A percentile compares a stretch with the other conserved stretches of the same genome.
Conservation (phyloP, 1,140 invertebrate genomes). For the Lasioglossum baleicum region DNA sequence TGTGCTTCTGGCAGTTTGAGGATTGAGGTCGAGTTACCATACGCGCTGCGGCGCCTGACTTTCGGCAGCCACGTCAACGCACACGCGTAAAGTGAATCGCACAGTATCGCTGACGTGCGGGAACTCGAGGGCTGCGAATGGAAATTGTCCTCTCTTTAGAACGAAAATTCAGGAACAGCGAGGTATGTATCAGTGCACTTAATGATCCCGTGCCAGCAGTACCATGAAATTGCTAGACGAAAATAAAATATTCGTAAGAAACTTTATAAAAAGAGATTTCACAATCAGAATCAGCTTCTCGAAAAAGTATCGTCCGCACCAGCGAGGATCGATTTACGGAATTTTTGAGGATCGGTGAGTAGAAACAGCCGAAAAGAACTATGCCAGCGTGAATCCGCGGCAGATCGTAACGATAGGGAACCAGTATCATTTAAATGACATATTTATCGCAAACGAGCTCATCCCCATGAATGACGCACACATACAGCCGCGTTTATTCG, state of each 20-base stretch:
- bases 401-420: constrained; percentile 12
- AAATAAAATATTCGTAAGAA: too few relatives aligned
- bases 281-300: neutral
- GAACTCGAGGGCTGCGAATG: neutral
- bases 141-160: neutral
- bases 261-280: too few relatives aligned
- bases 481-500: neutral
- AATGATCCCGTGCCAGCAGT: too few relatives aligned
- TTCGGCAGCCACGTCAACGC: constrained; percentile 51
- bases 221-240: too few relatives aligned
- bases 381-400: neutral
- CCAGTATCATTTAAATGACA: constrained; percentile 25
- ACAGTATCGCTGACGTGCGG: neutral
- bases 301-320: neutral
- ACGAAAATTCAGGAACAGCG: neutral
- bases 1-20: neutral
- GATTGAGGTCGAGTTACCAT: neutral
- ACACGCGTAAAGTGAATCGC: constrained; percentile 16
- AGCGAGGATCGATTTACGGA: neutral
- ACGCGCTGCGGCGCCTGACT: constrained; percentile 40
- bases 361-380: neutral
- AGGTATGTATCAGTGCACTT: too few relatives aligned
- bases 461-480: constrained; percentile 50
- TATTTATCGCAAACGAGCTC: constrained; percentile 52
- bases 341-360: neutral